A percentile compares a stretch with the other conserved stretches of the same genome.
Evolutionary conservation across 2,888 invertebrate species (phyloP).

Genomic region (Rotaria sp.): DNA sequence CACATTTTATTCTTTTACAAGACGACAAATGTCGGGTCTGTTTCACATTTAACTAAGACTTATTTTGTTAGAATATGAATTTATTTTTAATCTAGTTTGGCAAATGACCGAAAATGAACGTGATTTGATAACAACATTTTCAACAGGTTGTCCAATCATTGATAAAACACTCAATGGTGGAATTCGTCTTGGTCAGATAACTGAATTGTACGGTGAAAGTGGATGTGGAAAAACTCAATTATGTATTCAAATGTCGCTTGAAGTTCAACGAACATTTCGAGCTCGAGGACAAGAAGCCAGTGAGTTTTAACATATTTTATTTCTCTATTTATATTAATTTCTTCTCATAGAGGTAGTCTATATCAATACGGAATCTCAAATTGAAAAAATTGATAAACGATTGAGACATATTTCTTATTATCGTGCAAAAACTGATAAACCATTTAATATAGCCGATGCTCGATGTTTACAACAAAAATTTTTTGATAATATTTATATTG

Average conservation of each 20-base stretch:
- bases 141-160: slow-evolving; percentile 1
- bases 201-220: slow-evolving; percentile 67
- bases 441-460: slow-evolving; percentile 44
- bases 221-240: slow-evolving; percentile 72
- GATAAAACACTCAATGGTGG: slow-evolving; percentile 58
- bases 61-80: neutral
- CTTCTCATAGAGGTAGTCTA: neutral
- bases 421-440: slow-evolving; percentile 46
- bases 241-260: slow-evolving; percentile 67
- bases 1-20: neutral
- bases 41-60: neutral
- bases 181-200: slow-evolving; percentile 62
- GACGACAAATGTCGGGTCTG: neutral
- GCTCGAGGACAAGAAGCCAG: slow-evolving; percentile 63
- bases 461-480: neutral
- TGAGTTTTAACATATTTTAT: too few relatives aligned
- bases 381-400: slow-evolving; percentile 60
- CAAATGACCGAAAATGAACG: neutral
- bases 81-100: neutral
- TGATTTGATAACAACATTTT: neutral
- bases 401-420: slow-evolving; percentile 58
- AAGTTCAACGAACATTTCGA: slow-evolving; percentile 66
- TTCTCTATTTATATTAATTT: neutral
- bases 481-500: slow-evolving; percentile 26
- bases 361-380: slow-evolving; percentile 12